These are phyloP conservation scores for Brenthis ino DNA, from an alignment of 2,888 invertebrate species.

Conservation along the genomic window DNA sequence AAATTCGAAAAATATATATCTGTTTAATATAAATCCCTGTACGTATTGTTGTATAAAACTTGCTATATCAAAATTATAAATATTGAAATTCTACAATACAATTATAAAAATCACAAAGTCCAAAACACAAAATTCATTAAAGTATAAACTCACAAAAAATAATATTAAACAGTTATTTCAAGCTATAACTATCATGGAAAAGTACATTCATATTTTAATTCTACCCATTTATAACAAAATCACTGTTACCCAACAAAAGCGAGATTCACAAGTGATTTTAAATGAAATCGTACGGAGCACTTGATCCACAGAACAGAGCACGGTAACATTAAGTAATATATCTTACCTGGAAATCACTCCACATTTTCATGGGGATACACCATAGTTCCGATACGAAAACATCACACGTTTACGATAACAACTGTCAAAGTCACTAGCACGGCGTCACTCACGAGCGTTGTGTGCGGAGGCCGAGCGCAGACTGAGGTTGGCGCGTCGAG, in stretches of 20 bases:
- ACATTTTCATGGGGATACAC: constrained; percentile 82
- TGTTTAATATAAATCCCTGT: neutral
- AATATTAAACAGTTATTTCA: neutral
- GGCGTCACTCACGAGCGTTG: constrained; percentile 68
- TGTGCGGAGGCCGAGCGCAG: constrained; percentile 73
- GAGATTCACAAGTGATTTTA: constrained; percentile 28
- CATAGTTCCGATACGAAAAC: constrained; percentile 82
- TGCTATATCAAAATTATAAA: neutral
- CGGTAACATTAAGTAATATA: neutral
- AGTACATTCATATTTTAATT: constrained; percentile 5
- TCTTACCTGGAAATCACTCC: constrained; percentile 82
- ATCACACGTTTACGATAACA: constrained; percentile 81
- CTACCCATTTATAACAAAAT: constrained; percentile 26
- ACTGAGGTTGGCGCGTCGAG: constrained; percentile 59
- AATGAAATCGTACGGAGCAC: constrained; percentile 14
- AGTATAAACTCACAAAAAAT: neutral
- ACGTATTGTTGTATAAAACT: too few species aligned
- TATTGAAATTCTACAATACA: neutral
- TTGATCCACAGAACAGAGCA: neutral
- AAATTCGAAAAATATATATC: neutral
- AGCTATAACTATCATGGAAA: neutral
- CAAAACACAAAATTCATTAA: too few species aligned
- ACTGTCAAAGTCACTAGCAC: constrained; percentile 77
- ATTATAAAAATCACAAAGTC: neutral
- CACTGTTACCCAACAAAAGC: constrained; percentile 30